A percentile compares a stretch with the other conserved stretches of the same genome.
Conservation (phyloP, 2,113 vertebrate species). For the Anoura caudifer region DNA sequence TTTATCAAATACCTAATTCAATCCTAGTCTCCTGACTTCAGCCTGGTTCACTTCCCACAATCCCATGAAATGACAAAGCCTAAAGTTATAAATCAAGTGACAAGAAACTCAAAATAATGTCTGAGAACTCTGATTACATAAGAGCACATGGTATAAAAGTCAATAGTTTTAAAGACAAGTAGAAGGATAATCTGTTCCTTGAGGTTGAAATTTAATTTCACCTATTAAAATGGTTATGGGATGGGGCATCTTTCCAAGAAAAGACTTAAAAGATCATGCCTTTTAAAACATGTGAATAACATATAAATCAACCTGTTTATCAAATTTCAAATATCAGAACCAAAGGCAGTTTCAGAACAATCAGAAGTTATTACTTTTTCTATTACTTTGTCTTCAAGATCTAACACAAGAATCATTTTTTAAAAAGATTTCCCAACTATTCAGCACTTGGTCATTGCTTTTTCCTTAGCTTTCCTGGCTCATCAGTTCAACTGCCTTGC, state of each 20-base stretch:
- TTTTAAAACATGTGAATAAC: conserved; percentile 12
- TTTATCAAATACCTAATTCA: conserved; percentile 38
- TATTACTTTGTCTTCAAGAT: background rate
- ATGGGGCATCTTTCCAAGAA: conserved; percentile 10
- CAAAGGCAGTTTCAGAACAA: conserved; percentile 5
- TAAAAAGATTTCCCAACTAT: background rate
- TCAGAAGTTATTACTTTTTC: background rate
- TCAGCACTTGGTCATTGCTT: background rate
- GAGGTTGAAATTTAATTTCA: conserved; percentile 22
- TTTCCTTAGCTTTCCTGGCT: background rate
- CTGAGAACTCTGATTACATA: conserved; percentile 9
- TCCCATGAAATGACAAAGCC: conserved; percentile 28
- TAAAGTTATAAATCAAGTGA: conserved; percentile 34
- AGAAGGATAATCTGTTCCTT: background rate
- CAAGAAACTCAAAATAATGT: conserved; percentile 19
- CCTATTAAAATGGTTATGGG: conserved; percentile 13
- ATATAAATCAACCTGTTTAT: background rate
- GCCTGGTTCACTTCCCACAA: background rate
- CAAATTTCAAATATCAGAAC: conserved; percentile 20
- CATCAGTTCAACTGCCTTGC: background rate
- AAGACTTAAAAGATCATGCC: background rate
- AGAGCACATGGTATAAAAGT: background rate
- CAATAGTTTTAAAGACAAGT: conserved; percentile 20
- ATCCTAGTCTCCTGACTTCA: background rate
- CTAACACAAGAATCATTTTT: conserved; percentile 1